A percentile compares a stretch with the other conserved stretches of the same genome.
Evolutionary conservation across 2,797 vertebrate genomes (phyloP).

Genomic region (Phaenicophaeus curvirostris): DNA sequence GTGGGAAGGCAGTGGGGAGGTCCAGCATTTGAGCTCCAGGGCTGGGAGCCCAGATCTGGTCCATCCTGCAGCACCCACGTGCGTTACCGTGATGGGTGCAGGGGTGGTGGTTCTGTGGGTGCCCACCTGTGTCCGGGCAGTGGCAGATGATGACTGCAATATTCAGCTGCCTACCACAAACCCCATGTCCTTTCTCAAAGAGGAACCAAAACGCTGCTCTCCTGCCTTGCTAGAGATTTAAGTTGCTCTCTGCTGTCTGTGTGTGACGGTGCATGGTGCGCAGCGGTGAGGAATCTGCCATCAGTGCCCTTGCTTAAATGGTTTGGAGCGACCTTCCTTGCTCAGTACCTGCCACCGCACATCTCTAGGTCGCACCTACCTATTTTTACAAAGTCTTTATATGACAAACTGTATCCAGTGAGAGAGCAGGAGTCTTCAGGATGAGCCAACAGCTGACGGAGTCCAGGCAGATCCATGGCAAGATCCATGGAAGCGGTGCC

Average conservation of each 20-base stretch:
- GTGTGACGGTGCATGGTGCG: fast-evolving
- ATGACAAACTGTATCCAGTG: neutral
- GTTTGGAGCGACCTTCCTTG: neutral
- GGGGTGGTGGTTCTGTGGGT: neutral
- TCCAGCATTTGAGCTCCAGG: neutral
- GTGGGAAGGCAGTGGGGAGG: neutral
- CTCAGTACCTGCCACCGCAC: neutral
- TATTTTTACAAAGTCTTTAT: neutral
- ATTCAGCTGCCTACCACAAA: neutral
- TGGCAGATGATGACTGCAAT: fast-evolving
- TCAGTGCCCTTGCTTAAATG: neutral
- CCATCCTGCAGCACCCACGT: neutral
- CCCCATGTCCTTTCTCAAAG: neutral
- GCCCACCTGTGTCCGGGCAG: neutral
- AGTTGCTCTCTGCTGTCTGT: neutral
- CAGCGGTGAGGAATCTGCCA: fast-evolving
- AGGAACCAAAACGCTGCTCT: neutral
- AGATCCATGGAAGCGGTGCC: neutral
- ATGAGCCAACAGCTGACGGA: neutral
- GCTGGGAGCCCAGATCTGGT: neutral
- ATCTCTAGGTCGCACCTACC: neutral
- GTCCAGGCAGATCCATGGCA: neutral
- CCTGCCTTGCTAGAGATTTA: neutral
- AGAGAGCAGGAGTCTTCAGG: neutral
- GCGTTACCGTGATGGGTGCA: fast-evolving